These are phyloP conservation scores for Pavo muticus DNA, from an alignment of 2,113 vertebrate genomes.

Conservation along the genomic window DNA sequence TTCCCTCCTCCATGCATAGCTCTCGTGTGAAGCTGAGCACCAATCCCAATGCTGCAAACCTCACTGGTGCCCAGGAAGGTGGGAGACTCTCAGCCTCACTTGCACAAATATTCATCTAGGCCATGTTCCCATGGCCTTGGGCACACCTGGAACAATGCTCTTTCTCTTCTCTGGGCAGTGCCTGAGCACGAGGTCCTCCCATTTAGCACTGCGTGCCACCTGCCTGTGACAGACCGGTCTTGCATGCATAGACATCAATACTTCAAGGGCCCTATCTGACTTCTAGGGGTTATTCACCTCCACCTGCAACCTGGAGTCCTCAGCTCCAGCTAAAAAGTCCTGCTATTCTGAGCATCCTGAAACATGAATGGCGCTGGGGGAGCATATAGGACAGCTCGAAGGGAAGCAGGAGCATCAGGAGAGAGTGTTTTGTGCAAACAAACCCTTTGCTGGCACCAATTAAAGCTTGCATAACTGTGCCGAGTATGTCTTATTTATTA, in stretches of 20 bases:
- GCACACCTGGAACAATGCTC: background rate
- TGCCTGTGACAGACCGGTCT: background rate
- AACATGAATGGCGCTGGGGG: background rate
- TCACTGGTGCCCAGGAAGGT: fast-evolving
- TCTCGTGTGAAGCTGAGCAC: background rate
- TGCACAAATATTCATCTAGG: background rate
- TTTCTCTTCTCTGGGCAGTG: background rate
- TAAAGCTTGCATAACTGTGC: background rate
- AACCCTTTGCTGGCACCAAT: background rate
- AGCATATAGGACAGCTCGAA: fast-evolving
- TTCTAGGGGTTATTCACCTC: background rate
- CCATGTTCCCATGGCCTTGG: background rate
- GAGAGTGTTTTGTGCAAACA: background rate
- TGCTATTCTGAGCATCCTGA: background rate
- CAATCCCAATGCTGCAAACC: background rate
- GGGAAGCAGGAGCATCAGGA: background rate
- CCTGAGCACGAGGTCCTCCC: background rate
- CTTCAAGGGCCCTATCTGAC: background rate
- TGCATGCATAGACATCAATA: background rate
- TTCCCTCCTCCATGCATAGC: background rate
- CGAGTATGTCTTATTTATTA: background rate
- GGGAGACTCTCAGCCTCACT: background rate
- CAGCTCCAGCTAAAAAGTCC: background rate
- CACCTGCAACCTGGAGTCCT: background rate
- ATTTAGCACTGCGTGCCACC: background rate